Base-by-base conservation (phyloP, 2,888 invertebrate genomes). In the Acrobeloides nanus region DNA sequence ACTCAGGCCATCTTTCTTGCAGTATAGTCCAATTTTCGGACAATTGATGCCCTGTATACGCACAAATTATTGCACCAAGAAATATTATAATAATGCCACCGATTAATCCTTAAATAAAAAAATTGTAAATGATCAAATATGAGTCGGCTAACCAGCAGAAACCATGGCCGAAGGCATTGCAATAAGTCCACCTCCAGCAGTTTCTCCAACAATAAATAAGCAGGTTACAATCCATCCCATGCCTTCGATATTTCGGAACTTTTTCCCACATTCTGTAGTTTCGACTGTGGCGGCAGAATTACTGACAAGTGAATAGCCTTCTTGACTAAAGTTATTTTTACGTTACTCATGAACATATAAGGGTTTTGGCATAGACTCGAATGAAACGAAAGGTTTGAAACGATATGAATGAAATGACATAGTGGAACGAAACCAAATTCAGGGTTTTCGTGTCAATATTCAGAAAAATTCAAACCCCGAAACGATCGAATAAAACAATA, bases 181-280 rank as follows among this genome's bases (percentile, higher is more conserved):
- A 32, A 68, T 66, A n/a, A 68, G 49, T 20, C 68, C 68, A 8
- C 65, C 67, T 3, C 68, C 68, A 20, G 68, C 68, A 4, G 66
- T 68, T 44, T 68, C 68, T 10, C 67, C 55, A 24, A 55, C 55
- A 27, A 56, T 57, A 33, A 56, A 56, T 33, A 56, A 37, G 31
- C 56, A 57, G 8, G 56, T 56, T 31, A 56, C 56, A 20, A 57
- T 18, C 53, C 53, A 55, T n/a, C 54, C 57, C 54, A 56, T 57
- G 31, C 56, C 56, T 24, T 57, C 57, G 5, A 46, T 24, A 27
- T 59, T 59, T n/a, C 62, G 48, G 47, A 50, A 53, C 35, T 59
- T 63, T 12, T 27, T 26, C 15, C 34, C 33, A n/a, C 41, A 41
- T 17, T 44, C 61, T 33, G 34, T 12, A 7, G 39, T 57, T 41